Evolutionary conservation across 2,113 vertebrate genomes (phyloP), one percentile per base, ranked within the genome.

Genomic region (Bubalus kerabau): DNA sequence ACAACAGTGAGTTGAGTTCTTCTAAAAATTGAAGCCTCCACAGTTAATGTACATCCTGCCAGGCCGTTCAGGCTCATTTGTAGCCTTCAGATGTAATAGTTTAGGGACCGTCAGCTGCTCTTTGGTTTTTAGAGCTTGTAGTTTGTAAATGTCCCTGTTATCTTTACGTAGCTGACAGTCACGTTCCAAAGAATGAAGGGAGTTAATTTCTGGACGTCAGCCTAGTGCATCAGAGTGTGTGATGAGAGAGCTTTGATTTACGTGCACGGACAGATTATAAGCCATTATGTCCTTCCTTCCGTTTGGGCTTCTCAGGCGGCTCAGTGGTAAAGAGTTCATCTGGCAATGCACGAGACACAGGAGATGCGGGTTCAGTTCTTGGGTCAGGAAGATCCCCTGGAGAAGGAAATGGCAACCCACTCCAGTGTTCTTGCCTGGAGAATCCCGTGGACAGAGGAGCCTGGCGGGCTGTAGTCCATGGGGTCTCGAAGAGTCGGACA

Each of bases 211-310:
- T 86, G 52, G 50, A 60, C 50, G 32, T 95, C 48, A 64, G 40
- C 64, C 80, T 54, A 60, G 5, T 30, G 60, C 88, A 91, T 91
- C 50, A 94, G 94, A 96, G 84, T 91, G 28, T 94, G 88, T 84
- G 50, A 52, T 32, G 40, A 87, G 60, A 48, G 13, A 81, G 64
- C n/a, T 78, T 87, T 83, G 23, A 82, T 95, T 76, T 94, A 89
- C 12, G 26, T 84, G 10, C 2, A 95, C 1, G 52, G 28, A 32
- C 67, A 71, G 87, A 80, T 95, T 80, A 16, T 19, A 90, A 40
- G 4, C 87, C 84, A 46, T 36, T 71, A 4, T 56, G 28, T 59
- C 36, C 32, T 93, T 80, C 67, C 32, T 91, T 48, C 67, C n/a
- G 40, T 40, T 36, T 1, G 67, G 67, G 36, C 19, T 40, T 40